A percentile compares a stretch with the other conserved stretches of the same genome.
Conservation (phyloP, 2,113 vertebrate species). For the Gyps fulvus region DNA sequence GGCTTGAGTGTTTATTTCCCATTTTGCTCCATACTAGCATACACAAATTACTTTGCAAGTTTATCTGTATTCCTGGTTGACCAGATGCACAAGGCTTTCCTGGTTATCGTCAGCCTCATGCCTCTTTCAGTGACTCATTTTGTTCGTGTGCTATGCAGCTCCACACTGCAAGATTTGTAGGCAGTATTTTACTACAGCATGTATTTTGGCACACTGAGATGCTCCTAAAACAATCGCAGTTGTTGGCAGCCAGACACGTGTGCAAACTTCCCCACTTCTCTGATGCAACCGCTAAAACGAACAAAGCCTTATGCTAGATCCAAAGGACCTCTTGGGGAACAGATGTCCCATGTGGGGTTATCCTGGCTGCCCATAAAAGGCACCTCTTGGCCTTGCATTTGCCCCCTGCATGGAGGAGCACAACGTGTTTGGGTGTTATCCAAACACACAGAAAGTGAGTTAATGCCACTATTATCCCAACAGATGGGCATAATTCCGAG, state of each 20-base stretch:
- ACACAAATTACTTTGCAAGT: neutral
- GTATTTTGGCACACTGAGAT: neutral
- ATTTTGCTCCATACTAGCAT: neutral
- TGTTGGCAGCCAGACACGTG: neutral
- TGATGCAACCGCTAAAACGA: neutral
- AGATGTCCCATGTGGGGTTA: neutral
- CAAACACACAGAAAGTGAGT: neutral
- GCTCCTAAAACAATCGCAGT: neutral
- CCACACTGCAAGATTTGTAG: neutral
- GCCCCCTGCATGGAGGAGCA: neutral
- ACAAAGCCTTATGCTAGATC: neutral
- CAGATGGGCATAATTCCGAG: neutral
- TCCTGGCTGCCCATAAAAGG: neutral
- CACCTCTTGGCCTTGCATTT: neutral
- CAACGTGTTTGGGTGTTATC: neutral
- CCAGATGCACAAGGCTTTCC: neutral
- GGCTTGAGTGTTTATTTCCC: neutral
- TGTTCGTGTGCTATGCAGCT: fast-evolving
- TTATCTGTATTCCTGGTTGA: neutral
- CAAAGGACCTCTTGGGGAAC: neutral
- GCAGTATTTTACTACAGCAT: neutral
- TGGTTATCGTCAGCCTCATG: neutral
- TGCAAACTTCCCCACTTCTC: fast-evolving
- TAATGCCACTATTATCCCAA: neutral
- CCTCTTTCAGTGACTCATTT: neutral